Conservation (phyloP, 2,113 vertebrate species). For the Ornithorhynchus anatinus region DNA sequence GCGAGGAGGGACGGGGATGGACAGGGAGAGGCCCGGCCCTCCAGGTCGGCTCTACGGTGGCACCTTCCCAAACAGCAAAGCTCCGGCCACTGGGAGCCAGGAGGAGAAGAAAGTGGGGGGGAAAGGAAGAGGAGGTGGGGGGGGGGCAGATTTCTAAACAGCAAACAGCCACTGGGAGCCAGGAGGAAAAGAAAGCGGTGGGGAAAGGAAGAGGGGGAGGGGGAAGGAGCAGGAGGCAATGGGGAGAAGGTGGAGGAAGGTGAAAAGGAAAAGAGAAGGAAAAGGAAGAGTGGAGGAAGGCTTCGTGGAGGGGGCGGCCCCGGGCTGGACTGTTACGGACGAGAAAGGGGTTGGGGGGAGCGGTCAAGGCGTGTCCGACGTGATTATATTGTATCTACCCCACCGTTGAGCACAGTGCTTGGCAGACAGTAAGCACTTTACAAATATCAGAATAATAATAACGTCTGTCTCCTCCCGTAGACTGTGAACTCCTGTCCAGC, state of each 20-base stretch:
- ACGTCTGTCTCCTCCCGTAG: no score
- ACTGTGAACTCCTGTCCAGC: no score
- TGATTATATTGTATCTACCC: no score
- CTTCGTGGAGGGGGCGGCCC: background rate
- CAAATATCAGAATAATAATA: no score
- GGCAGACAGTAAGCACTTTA: no score
- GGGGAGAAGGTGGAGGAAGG: background rate
- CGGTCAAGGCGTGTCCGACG: no score
- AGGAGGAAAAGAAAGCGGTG: background rate
- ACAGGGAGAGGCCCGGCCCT: background rate
- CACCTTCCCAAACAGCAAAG: background rate
- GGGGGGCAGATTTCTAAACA: background rate
- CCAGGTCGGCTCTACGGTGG: background rate
- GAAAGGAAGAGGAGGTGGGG: background rate
- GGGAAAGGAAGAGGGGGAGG: background rate
- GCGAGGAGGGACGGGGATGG: fast-evolving
- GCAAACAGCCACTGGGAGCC: background rate
- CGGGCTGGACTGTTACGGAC: no score
- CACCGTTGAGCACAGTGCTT: no score
- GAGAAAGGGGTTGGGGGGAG: no score
- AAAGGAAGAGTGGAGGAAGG: background rate
- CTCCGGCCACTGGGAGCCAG: background rate
- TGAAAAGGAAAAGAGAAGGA: background rate
- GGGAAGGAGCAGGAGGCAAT: background rate
- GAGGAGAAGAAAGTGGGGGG: background rate